A percentile compares a stretch with the other conserved stretches of the same genome.
phyloP scores from a whole-genome alignment of 2,797 vertebrate genomes.

The Parauchenoglanis ngamensis region DNA sequence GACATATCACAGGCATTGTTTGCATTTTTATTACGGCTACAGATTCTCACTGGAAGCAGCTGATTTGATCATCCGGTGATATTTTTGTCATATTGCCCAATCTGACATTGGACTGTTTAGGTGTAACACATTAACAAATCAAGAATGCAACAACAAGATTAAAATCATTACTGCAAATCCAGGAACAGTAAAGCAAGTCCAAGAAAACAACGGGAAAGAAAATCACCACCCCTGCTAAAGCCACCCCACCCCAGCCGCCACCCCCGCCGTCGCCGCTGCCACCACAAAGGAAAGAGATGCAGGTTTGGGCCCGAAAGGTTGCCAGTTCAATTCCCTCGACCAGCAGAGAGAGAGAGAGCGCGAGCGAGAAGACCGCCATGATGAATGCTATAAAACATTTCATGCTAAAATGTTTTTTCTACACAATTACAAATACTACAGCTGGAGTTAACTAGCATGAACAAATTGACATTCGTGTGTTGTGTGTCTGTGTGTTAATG shows the following conservation, averaged over 20 bases:
- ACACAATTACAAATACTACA: too few relatives aligned
- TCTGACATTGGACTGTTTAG: too few relatives aligned
- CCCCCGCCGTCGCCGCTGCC: too few relatives aligned
- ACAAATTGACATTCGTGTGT: not conserved
- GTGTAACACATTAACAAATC: not conserved
- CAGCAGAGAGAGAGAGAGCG: not conserved
- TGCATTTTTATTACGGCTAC: not conserved
- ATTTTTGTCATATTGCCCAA: too few relatives aligned
- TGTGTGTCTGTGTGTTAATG: constrained; percentile 31
- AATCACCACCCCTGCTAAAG: too few relatives aligned
- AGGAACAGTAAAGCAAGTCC: too few relatives aligned
- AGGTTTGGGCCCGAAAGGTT: too few relatives aligned
- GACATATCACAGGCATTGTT: not conserved
- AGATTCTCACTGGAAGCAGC: not conserved
- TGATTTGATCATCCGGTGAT: too few relatives aligned
- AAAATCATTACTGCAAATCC: not conserved
- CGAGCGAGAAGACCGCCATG: not conserved
- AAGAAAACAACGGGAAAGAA: too few relatives aligned
- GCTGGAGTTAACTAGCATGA: not conserved
- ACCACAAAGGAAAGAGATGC: too few relatives aligned
- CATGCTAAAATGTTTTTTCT: not conserved
- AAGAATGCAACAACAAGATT: not conserved
- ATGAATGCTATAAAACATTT: not conserved
- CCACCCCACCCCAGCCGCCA: too few relatives aligned
- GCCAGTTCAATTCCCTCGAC: too few relatives aligned